phyloP scores from a whole-genome alignment of 2,797 vertebrate species.

The Hydrophis major region DNA sequence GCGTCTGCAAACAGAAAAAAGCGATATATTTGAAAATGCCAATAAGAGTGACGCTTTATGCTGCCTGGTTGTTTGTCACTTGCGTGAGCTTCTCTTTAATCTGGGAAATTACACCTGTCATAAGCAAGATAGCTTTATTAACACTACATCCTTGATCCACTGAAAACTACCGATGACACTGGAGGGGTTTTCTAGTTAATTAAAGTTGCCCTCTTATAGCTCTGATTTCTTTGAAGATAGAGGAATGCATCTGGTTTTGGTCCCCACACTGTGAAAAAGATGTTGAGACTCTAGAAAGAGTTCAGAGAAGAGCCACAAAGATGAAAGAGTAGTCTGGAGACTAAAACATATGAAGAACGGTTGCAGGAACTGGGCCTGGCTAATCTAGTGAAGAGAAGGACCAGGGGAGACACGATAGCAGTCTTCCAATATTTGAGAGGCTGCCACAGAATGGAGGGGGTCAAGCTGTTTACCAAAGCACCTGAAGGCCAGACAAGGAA shows the following conservation, averaged over 20 bases:
- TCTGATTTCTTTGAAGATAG: conserved; percentile 46
- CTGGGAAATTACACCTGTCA: conserved; percentile 86
- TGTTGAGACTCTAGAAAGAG: not conserved
- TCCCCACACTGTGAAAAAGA: not conserved
- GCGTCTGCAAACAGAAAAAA: conserved; percentile 53
- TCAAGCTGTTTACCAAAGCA: too few relatives aligned
- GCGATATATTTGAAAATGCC: conserved; percentile 32
- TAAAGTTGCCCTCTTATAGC: conserved; percentile 70
- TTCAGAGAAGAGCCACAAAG: not conserved
- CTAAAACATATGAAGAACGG: too few relatives aligned
- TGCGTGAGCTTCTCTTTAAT: conserved; percentile 69
- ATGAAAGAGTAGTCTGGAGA: not conserved
- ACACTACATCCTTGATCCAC: conserved; percentile 74
- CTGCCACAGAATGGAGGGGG: too few relatives aligned
- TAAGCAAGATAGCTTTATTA: conserved; percentile 80
- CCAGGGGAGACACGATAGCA: too few relatives aligned
- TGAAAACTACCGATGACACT: conserved; percentile 70
- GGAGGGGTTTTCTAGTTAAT: conserved; percentile 76
- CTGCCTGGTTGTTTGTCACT: conserved; percentile 34
- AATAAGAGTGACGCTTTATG: conserved; percentile 11
- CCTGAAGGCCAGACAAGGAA: too few relatives aligned
- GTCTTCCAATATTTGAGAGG: too few relatives aligned
- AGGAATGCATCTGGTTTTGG: conserved; percentile 54
- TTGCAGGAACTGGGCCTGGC: too few relatives aligned
- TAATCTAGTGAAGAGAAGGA: too few relatives aligned